These are phyloP conservation scores for Tokudaia tokunoshimensis DNA, from an alignment of 2,797 vertebrate genomes.

Conservation along the genomic window DNA sequence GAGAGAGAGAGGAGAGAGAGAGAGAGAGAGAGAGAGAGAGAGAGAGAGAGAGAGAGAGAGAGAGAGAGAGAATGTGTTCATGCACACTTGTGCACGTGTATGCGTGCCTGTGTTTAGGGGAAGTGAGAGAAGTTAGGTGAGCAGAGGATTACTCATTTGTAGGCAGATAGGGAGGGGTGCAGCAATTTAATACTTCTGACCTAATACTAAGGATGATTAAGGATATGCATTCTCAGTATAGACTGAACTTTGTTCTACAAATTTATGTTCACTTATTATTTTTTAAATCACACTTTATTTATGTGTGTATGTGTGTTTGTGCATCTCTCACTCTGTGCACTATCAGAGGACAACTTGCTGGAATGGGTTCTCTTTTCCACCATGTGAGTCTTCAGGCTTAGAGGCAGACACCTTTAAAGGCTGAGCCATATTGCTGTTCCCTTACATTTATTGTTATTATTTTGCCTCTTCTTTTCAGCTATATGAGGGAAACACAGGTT, in stretches of 20 bases:
- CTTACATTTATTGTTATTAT: neutral
- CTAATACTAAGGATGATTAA: neutral
- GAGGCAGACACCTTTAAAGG: neutral
- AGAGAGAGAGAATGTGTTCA: too few species aligned
- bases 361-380: neutral
- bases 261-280: neutral
- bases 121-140: neutral
- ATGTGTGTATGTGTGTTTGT: neutral
- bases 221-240: neutral
- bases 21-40: too few species aligned
- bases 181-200: neutral
- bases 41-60: too few species aligned
- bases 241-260: slow-evolving; percentile 34
- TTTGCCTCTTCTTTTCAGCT: slow-evolving; percentile 56
- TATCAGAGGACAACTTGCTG: neutral
- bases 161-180: neutral
- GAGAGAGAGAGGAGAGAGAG: too few species aligned
- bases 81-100: accelerated
- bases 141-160: neutral
- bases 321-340: neutral
- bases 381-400: neutral
- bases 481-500: slow-evolving; percentile 66
- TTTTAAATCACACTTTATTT: neutral
- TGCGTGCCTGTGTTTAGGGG: neutral
- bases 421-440: neutral